These are phyloP conservation scores for Stenodema calcarata DNA, from an alignment of 2,888 invertebrate genomes.

Conservation along the genomic window DNA sequence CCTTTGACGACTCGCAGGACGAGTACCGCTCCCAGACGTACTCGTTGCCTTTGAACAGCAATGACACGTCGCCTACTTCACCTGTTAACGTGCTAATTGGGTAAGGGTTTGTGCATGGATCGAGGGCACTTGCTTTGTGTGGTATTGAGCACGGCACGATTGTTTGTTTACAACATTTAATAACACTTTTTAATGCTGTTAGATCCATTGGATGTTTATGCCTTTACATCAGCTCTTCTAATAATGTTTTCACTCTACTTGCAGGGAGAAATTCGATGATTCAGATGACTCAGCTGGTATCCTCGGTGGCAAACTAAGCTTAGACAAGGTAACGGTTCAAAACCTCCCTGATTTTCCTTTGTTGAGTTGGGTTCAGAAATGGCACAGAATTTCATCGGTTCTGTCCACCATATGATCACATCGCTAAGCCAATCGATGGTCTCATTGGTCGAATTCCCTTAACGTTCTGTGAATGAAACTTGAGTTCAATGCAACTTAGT, in stretches of 20 bases:
- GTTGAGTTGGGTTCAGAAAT: too few species aligned
- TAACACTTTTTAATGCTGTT: too few species aligned
- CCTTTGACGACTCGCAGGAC: conserved; percentile 35
- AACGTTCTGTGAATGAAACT: too few species aligned
- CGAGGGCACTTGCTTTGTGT: not conserved
- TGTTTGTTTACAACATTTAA: not conserved
- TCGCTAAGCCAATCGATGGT: too few species aligned
- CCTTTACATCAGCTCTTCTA: too few species aligned
- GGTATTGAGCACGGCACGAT: not conserved
- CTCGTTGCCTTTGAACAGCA: conserved; percentile 24
- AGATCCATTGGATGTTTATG: too few species aligned
- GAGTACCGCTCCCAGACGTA: not conserved
- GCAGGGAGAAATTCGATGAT: conserved; percentile 26
- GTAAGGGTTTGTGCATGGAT: not conserved
- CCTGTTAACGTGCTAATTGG: conserved; percentile 6
- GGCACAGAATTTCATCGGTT: too few species aligned
- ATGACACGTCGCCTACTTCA: conserved; percentile 27
- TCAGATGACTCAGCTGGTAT: conserved; percentile 9
- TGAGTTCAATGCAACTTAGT: too few species aligned
- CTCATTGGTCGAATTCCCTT: too few species aligned
- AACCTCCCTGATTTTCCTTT: not conserved
- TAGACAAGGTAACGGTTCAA: conserved; percentile 23
- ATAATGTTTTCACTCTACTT: not conserved
- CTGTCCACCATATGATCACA: too few species aligned
- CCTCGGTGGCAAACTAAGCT: not conserved